phyloP scores from a whole-genome alignment of 2,113 vertebrate species.

The Trematomus loennbergii region DNA sequence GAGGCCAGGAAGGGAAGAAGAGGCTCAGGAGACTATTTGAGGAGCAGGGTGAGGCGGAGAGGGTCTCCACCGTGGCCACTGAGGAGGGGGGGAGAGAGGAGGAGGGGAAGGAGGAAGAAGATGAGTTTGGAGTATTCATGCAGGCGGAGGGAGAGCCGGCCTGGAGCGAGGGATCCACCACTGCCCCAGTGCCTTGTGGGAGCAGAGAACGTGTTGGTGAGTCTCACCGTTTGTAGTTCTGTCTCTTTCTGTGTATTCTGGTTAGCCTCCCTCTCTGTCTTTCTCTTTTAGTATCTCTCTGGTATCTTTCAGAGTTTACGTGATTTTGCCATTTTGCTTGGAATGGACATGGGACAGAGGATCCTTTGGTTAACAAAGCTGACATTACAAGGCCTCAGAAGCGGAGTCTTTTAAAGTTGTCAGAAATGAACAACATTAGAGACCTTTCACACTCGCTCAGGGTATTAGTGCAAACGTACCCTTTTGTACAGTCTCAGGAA shows the following conservation, averaged over 20 bases:
- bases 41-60: slow-evolving; percentile 43
- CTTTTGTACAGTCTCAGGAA: slow-evolving; percentile 57
- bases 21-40: slow-evolving; percentile 50
- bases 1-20: slow-evolving; percentile 38
- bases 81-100: slow-evolving; percentile 45
- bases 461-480: slow-evolving; percentile 44
- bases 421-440: not conserved
- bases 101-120: slow-evolving; percentile 68
- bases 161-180: slow-evolving; percentile 66
- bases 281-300: not conserved
- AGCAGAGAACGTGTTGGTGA: slow-evolving; percentile 73
- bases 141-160: slow-evolving; percentile 76
- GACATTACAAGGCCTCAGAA: slow-evolving; percentile 15
- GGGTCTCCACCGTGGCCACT: slow-evolving; percentile 56
- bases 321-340: slow-evolving; percentile 4
- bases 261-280: not conserved
- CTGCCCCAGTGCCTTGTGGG: slow-evolving; percentile 76
- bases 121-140: slow-evolving; percentile 86
- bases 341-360: not conserved
- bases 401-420: not conserved
- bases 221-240: slow-evolving; percentile 43
- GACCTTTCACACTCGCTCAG: not conserved
- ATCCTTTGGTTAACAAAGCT: slow-evolving; percentile 7
- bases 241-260: not conserved
- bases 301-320: not conserved